These are phyloP conservation scores for Ommatoiulus sabulosus DNA, from an alignment of 2,888 invertebrate genomes.

Conservation along the genomic window DNA sequence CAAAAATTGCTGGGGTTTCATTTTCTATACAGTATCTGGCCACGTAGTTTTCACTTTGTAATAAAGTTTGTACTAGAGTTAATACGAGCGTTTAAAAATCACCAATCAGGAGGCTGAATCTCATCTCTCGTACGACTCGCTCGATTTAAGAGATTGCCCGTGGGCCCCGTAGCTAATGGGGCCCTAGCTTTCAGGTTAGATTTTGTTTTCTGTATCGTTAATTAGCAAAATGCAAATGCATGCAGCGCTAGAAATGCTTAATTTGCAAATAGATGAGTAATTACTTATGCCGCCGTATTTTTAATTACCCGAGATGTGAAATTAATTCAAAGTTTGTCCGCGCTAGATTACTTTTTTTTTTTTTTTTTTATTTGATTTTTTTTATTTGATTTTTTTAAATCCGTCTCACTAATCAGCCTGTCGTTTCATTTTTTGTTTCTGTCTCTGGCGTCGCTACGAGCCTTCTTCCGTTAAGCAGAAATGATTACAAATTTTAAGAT, in stretches of 20 bases:
- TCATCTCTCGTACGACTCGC: not conserved
- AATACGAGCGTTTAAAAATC: not conserved
- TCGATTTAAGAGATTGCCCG: not conserved
- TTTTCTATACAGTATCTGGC: too few species aligned
- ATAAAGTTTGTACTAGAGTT: not conserved
- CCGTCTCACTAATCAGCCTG: not conserved
- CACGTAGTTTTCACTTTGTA: not conserved
- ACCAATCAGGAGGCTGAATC: not conserved
- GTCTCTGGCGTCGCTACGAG: not conserved
- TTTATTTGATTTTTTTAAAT: not conserved
- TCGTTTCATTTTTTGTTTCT: not conserved
- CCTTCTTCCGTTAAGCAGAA: not conserved
- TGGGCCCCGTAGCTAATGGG: not conserved
- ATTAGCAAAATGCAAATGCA: conserved; percentile 2
- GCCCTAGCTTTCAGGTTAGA: not conserved
- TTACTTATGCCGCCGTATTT: conserved; percentile 18
- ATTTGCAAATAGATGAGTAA: conserved; percentile 43
- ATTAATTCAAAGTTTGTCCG: not conserved
- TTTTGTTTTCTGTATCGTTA: conserved; percentile 38
- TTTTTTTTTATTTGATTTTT: not conserved
- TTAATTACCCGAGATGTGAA: conserved; percentile 38
- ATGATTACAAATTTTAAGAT: not conserved
- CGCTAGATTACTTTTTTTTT: not conserved
- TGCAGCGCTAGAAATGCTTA: conserved; percentile 16
- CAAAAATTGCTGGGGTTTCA: too few species aligned